These are phyloP conservation scores for Meliscaeva auricollis DNA, from an alignment of 2,888 invertebrate genomes.

Conservation along the genomic window DNA sequence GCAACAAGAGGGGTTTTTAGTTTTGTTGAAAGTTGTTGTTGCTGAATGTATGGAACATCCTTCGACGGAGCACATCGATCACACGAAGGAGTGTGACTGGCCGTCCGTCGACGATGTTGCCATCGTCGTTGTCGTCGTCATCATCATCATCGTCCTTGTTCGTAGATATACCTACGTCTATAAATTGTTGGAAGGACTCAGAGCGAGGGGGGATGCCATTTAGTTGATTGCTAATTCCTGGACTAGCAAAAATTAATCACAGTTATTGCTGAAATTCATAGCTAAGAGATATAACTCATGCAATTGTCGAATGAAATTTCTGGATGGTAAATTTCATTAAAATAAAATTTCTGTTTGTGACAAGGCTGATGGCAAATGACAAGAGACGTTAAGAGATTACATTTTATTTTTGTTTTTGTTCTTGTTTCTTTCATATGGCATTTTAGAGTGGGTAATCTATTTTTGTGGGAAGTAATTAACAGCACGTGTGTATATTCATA, in stretches of 20 bases:
- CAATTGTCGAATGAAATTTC: slow-evolving; percentile 67
- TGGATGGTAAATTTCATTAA: slow-evolving; percentile 66
- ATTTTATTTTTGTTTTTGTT: slow-evolving; percentile 2
- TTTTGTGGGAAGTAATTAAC: not conserved
- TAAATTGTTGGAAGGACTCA: not conserved
- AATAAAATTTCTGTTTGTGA: slow-evolving; percentile 49
- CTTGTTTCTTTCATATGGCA: not conserved
- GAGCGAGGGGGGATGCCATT: slow-evolving; percentile 77
- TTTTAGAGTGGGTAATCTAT: not conserved
- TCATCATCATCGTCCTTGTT: not conserved
- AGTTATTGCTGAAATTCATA: slow-evolving; percentile 77
- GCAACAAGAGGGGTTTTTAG: slow-evolving; percentile 27
- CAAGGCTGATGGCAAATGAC: slow-evolving; percentile 18
- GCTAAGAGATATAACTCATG: slow-evolving; percentile 63
- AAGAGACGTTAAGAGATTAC: slow-evolving; percentile 41
- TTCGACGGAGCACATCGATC: slow-evolving; percentile 66
- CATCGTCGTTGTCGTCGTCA: slow-evolving; percentile 9
- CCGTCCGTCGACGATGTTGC: not conserved
- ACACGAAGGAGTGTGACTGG: slow-evolving; percentile 61
- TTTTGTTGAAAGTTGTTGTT: slow-evolving; percentile 13
- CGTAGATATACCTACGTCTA: not conserved
- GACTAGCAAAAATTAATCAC: slow-evolving; percentile 78
- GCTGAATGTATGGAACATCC: slow-evolving; percentile 27
- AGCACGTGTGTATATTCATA: too few species aligned
- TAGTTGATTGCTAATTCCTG: slow-evolving; percentile 79